Percentiles rank a stretch among this genome's conserved stretches.
phyloP scores from a whole-genome alignment of 2,888 invertebrate genomes.

The Xylophagus ater region DNA sequence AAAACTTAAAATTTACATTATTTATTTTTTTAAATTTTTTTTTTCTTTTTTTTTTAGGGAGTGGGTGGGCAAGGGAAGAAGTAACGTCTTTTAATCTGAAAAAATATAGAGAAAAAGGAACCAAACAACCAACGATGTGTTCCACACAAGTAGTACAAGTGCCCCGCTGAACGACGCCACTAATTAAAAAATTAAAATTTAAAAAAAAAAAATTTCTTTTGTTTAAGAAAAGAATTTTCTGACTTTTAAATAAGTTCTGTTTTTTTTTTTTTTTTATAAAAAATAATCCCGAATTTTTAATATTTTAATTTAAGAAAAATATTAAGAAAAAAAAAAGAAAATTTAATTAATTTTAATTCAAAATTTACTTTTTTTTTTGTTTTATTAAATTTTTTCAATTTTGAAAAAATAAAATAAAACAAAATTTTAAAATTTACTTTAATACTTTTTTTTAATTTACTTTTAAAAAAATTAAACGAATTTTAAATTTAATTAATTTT shows the following conservation, averaged over 20 bases:
- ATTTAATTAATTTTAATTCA: conserved; percentile 4
- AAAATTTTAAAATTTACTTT: neutral
- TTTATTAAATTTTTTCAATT: neutral
- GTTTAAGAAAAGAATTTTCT: conserved; percentile 2
- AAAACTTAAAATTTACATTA: no score
- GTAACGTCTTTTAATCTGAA: conserved; percentile 8
- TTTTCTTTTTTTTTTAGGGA: no score
- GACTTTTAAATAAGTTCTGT: neutral
- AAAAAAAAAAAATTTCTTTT: conserved; percentile 10
- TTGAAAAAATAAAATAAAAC: neutral
- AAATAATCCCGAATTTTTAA: no score
- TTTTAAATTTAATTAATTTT: conserved; percentile 6
- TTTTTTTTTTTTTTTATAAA: neutral
- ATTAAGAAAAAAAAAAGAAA: conserved; percentile 1
- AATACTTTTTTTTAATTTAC: neutral
- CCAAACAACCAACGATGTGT: conserved; percentile 18
- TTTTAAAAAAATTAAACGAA: neutral
- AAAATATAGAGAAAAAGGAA: conserved; percentile 7
- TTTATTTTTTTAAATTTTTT: no score
- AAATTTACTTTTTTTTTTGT: conserved; percentile 1
- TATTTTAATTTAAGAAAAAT: no score
- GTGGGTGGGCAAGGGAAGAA: conserved; percentile 9
- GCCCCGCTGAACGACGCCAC: conserved; percentile 14
- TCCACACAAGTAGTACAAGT: conserved; percentile 16
- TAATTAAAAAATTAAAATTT: conserved; percentile 14